phyloP scores from a whole-genome alignment of 2,113 vertebrate species.

The Rhineura floridana region DNA sequence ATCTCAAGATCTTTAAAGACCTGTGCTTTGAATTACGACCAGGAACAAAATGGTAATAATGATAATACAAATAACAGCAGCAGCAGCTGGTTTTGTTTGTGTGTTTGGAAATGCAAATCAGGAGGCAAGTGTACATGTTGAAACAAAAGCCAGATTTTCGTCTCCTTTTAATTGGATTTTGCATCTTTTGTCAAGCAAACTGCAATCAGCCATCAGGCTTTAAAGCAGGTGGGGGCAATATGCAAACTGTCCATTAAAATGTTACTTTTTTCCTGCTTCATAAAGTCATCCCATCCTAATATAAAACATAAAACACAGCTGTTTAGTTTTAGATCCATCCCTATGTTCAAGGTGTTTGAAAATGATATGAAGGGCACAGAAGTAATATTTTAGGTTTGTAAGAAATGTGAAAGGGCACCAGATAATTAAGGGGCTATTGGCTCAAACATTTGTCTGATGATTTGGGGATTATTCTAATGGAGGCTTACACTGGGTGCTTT shows the following conservation, averaged over 20 bases:
- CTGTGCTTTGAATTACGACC: too few species aligned
- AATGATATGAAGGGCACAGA: not conserved
- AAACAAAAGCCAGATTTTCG: not conserved
- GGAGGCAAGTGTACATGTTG: not conserved
- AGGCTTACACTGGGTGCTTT: too few species aligned
- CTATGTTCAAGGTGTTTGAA: conserved; percentile 24
- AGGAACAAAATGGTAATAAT: too few species aligned
- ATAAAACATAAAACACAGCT: conserved; percentile 24
- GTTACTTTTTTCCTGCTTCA: not conserved
- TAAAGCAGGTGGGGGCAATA: not conserved
- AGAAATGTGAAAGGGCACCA: not conserved
- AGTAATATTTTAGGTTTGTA: not conserved
- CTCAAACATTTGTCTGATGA: not conserved
- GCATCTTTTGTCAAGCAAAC: not conserved
- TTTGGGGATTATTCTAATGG: not conserved
- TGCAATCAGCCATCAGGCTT: not conserved
- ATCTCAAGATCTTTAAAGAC: too few species aligned
- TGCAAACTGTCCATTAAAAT: conserved; percentile 27
- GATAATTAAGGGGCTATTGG: not conserved
- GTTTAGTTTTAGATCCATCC: not conserved
- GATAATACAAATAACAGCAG: too few species aligned
- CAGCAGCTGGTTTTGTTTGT: not conserved
- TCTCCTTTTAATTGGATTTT: not conserved
- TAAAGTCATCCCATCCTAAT: not conserved
- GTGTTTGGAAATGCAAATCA: not conserved